Base-by-base conservation (phyloP, 1,140 invertebrate species). In the Macrosteles quadrilineatus region DNA sequence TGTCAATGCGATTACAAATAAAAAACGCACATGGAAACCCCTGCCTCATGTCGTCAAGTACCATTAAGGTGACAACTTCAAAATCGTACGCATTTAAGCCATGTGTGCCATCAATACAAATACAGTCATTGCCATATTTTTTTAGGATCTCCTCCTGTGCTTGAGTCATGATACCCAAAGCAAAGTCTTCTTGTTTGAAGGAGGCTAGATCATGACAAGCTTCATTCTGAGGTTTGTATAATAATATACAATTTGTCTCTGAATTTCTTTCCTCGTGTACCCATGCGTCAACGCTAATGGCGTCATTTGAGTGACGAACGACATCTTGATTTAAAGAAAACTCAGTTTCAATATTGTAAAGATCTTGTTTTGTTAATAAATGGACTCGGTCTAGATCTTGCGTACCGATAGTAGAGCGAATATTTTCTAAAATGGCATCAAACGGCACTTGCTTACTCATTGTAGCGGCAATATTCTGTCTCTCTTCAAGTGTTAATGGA, bases 281-380 rank as follows among this genome's bases (percentile, higher is more conserved):
- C 6, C 47, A 53, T 6, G 47, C 47, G n/a, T n/a, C n/a, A n/a
- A n/a, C n/a, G n/a, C n/a, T n/a, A n/a, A n/a, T n/a, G n/a, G n/a
- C n/a, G n/a, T 6, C 21, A 21, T 53, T 53, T 6, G 6, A 11
- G 21, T 53, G 47, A 4, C 47, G 62, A 17, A 64, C 32, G 19
- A 9, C 19, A 1, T 64, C 62, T 32, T 23, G 1, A 59, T 36
- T 17, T 36, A 64, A 36, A 3, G 12, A 17, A 64, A 64, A 64
- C 17, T 64, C 62, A 2, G 29, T 2, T 6, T 32, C 32, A 32
- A 64, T 64, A 64, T 64, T 64, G 17, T 36, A 32, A 14, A 64
- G 25, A 32, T 64, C 62, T 32, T 64, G 62, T 19, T 64, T 64
- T n/a, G 29, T 64, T 14, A 64, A 19, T 23, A 64, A 19, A 64